Conservation (phyloP, 2,888 invertebrate species). For the Tridacna gigas region DNA sequence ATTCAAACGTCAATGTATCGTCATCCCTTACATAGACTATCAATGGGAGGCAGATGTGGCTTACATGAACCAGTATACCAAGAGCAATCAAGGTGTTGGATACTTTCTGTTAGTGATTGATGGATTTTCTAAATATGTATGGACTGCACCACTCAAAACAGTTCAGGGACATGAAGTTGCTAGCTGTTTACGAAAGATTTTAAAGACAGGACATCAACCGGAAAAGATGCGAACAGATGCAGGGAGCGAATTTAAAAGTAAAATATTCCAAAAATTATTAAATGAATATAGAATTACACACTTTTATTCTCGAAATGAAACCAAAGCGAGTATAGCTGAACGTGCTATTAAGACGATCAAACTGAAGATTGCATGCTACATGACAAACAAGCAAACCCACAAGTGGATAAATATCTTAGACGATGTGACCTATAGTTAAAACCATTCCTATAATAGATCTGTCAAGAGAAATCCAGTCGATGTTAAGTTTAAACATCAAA, state of each 20-base stretch:
- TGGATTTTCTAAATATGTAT: constrained; percentile 34
- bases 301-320: constrained; percentile 34
- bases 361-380: constrained; percentile 9
- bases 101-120: constrained; percentile 39
- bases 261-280: constrained; percentile 33
- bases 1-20: constrained; percentile 22
- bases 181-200: constrained; percentile 30
- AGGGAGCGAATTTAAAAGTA: constrained; percentile 37
- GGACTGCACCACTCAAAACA: constrained; percentile 39
- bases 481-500: background rate
- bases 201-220: constrained; percentile 40
- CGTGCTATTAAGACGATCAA: too few species aligned
- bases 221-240: constrained; percentile 38
- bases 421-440: constrained; percentile 34
- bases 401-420: constrained; percentile 35
- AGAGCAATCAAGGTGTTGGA: constrained; percentile 35
- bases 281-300: constrained; percentile 29
- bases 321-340: constrained; percentile 43
- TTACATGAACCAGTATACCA: constrained; percentile 33
- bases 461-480: constrained; percentile 23
- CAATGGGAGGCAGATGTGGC: constrained; percentile 44
- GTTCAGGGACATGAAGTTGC: constrained; percentile 34
- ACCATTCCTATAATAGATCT: constrained; percentile 35
- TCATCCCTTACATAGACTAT: constrained; percentile 43
- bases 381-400: constrained; percentile 24